Base-by-base conservation (phyloP, 1,140 invertebrate genomes). In the Popillia japonica region DNA sequence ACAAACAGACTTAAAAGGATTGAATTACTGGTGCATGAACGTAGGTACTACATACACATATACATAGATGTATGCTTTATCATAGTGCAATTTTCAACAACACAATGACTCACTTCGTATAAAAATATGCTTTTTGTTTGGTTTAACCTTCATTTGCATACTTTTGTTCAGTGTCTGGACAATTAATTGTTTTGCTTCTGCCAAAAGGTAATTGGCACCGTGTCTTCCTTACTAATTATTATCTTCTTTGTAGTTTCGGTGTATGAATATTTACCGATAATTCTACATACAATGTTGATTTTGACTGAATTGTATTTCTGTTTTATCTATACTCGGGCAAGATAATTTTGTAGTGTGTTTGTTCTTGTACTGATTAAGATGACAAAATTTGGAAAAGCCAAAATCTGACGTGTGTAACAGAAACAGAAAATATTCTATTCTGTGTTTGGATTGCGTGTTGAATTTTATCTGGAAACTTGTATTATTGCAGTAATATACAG, bases 1-100 rank as follows among this genome's bases (percentile, higher is more conserved):
- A 74, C 72, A 74, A 74, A 74, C 72, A 74, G 72, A 74, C 72
- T 74, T 74, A 74, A 74, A 74, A 34, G 40, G 72, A 74, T 74
- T 74, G 40, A 74, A 40, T 68, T 68, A 68, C 61, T 68, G 61
- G 61, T 68, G 61, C 61, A 68, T 68, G 61, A 68, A 68, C 22
- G 22, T n/a, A n/a, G n/a, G n/a, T 14, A 68, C 10, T 68, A 68
- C 61, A 27, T 27, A 68, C 61, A 68, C 20, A 68, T 27, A 68
- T 17, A 55, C 14, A n/a, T 55, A 14, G 14, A 55, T n/a, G 48
- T 14, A n/a, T 17, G 48, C 61, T 23, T 68, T 27, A 22, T 34
- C 3, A 68, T 14, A 68, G 22, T 68, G 61, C 61, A 68, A 68
- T 68, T 68, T 68, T 68, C 10, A 68, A 68, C 61, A 23, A 20